These are phyloP conservation scores for Urosaurus nigricauda DNA, from an alignment of 2,797 vertebrate species.

Conservation along the genomic window DNA sequence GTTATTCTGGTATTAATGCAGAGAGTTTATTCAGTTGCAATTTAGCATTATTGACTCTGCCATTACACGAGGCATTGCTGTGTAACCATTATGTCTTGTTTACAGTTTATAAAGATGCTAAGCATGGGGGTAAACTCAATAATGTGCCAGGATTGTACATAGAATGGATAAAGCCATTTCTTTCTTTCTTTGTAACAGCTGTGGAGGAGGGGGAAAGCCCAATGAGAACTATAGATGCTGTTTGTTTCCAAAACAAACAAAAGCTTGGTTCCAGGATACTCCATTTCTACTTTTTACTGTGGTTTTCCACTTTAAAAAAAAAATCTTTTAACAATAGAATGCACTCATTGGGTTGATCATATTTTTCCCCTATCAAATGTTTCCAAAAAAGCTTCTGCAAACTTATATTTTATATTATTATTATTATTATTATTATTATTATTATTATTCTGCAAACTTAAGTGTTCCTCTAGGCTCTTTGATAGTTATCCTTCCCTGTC, in stretches of 20 bases:
- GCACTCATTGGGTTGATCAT: too few species aligned
- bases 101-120: slow-evolving; percentile 62
- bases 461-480: too few species aligned
- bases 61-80: slow-evolving; percentile 53
- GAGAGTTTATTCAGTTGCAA: slow-evolving; percentile 42
- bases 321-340: background rate
- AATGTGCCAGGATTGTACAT: slow-evolving; percentile 40
- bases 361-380: too few species aligned
- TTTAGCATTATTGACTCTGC: slow-evolving; percentile 61
- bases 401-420: too few species aligned
- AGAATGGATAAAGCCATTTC: slow-evolving; percentile 34
- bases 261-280: too few species aligned
- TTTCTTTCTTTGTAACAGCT: background rate
- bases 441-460: background rate
- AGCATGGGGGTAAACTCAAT: slow-evolving; percentile 45
- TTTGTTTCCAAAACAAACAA: background rate
- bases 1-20: slow-evolving; percentile 66
- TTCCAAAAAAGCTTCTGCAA: too few species aligned
- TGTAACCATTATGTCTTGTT: slow-evolving; percentile 62
- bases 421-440: too few species aligned
- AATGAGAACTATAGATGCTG: background rate
- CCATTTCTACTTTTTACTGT: background rate
- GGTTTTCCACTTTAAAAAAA: background rate
- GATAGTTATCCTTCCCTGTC: too few species aligned
- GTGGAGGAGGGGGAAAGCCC: background rate